Evolutionary conservation across 2,797 vertebrate genomes (phyloP).

Genomic region (Poeciliopsis infans): DNA sequence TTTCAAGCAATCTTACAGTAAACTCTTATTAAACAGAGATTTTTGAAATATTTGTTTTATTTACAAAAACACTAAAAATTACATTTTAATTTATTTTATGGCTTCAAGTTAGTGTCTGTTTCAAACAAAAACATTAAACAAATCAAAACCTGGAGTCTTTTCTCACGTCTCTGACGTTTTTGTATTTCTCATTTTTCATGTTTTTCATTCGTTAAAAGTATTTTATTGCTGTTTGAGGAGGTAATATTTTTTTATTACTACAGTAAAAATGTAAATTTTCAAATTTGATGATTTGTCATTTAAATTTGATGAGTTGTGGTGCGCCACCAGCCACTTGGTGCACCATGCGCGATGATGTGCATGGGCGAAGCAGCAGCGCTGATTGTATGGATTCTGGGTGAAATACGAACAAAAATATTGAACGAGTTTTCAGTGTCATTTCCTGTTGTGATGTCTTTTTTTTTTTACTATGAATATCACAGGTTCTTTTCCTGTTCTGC

Average conservation of each 20-base stretch:
- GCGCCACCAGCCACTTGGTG: too few species aligned
- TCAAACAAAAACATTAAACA: too few species aligned
- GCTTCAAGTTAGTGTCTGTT: too few species aligned
- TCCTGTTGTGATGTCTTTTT: not conserved
- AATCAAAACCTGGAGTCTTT: not conserved
- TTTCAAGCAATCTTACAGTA: too few species aligned
- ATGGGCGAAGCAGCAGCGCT: not conserved
- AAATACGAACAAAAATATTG: not conserved
- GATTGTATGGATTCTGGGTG: not conserved
- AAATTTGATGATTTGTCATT: not conserved
- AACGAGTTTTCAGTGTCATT: not conserved
- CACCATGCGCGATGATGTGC: too few species aligned
- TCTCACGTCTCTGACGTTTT: not conserved
- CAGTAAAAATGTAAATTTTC: too few species aligned
- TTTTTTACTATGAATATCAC: not conserved
- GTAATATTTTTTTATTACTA: not conserved
- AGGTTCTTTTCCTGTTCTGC: slow-evolving; percentile 61
- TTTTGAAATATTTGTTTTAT: too few species aligned
- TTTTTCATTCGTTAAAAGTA: not conserved
- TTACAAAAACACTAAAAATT: too few species aligned
- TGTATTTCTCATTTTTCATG: not conserved
- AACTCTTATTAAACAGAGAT: too few species aligned
- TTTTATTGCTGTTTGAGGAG: not conserved
- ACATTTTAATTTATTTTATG: too few species aligned
- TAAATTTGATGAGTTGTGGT: too few species aligned